phyloP scores from a whole-genome alignment of 2,888 invertebrate species.

The Andrena bicolor region DNA sequence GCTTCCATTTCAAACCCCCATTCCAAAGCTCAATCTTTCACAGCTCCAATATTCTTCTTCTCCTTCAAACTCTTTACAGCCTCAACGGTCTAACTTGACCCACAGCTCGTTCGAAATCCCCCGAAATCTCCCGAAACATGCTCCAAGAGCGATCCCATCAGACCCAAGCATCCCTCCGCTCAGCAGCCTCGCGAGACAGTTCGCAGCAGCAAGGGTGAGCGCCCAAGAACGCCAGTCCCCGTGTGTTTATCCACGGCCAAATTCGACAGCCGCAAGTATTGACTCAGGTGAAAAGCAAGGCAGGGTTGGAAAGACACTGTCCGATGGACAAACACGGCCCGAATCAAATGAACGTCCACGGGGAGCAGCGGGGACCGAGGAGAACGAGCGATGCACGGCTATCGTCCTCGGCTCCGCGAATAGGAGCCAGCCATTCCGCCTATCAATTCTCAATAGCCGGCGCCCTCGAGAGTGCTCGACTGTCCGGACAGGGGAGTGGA shows the following conservation, averaged over 20 bases:
- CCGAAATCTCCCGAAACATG: too few relatives aligned
- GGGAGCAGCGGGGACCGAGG: conserved; percentile 6
- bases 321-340: conserved; percentile 29
- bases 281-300: conserved; percentile 42
- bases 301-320: not conserved
- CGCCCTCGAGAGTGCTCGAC: conserved; percentile 51
- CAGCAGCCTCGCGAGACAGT: not conserved
- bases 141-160: not conserved
- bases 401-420: conserved; percentile 28
- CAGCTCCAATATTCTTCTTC: too few relatives aligned
- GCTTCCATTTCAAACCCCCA: too few relatives aligned
- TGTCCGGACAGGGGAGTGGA: conserved; percentile 43
- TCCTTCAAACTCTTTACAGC: too few relatives aligned
- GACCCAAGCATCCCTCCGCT: not conserved
- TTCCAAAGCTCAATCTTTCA: too few relatives aligned
- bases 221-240: not conserved
- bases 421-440: conserved; percentile 52
- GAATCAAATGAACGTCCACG: conserved; percentile 51
- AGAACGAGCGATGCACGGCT: not conserved
- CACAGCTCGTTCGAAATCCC: too few relatives aligned
- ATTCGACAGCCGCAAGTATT: conserved; percentile 54
- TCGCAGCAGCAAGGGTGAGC: not conserved
- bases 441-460: conserved; percentile 55
- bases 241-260: conserved; percentile 54
- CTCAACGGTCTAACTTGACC: too few relatives aligned